phyloP scores from a whole-genome alignment of 1,140 invertebrate genomes.

The Bombus difficillimus region DNA sequence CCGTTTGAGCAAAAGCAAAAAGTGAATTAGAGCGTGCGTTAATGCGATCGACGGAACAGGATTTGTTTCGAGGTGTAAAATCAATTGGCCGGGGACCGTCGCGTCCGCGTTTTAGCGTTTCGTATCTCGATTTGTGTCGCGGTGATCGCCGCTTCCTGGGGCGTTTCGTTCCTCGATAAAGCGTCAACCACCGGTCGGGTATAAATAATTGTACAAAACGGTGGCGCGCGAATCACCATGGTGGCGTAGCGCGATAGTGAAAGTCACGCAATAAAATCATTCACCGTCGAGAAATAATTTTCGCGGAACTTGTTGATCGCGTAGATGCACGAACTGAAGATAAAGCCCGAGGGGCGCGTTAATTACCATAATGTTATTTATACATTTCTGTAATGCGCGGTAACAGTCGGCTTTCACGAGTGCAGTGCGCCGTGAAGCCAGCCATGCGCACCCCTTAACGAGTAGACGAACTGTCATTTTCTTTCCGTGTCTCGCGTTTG shows the following conservation, averaged over 20 bases:
- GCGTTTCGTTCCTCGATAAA: neutral
- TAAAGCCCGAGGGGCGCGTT: neutral
- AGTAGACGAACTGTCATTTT: no score
- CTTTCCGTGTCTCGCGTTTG: no score
- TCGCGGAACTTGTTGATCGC: constrained; percentile 46
- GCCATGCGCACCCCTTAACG: no score
- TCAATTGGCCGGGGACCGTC: constrained; percentile 1
- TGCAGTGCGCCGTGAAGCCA: neutral
- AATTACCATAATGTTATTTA: constrained; percentile 48
- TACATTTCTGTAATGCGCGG: constrained; percentile 17
- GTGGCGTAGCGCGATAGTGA: constrained; percentile 24
- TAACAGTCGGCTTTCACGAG: neutral
- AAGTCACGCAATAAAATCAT: constrained; percentile 52
- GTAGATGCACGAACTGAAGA: constrained; percentile 37
- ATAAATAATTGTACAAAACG: constrained; percentile 48
- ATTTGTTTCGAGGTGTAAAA: neutral
- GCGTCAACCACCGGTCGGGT: neutral
- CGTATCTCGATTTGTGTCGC: constrained; percentile 1
- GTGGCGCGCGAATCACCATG: constrained; percentile 18
- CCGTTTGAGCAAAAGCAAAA: no score
- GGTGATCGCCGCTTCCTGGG: neutral
- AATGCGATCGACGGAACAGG: neutral
- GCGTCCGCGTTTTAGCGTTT: neutral
- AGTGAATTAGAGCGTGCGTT: no score
- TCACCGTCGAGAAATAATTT: constrained; percentile 44